These are phyloP conservation scores for Mellivora capensis DNA, from an alignment of 2,113 vertebrate genomes.

Conservation along the genomic window DNA sequence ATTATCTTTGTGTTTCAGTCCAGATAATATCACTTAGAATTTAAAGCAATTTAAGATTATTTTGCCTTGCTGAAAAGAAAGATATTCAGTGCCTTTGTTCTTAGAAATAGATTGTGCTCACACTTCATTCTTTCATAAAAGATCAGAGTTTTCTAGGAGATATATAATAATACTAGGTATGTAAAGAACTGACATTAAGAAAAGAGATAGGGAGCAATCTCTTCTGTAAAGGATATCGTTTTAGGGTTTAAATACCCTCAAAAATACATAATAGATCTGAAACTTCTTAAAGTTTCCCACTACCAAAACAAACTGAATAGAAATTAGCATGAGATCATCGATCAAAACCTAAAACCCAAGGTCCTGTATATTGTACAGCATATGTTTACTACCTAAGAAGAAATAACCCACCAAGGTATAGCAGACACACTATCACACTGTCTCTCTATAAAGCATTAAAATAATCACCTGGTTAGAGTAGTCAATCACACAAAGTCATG, in stretches of 20 bases:
- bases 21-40: conserved; percentile 35
- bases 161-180: background rate
- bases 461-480: background rate
- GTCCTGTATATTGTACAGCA: background rate
- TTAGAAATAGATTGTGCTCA: conserved; percentile 35
- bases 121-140: conserved; percentile 44
- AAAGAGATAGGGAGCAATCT: background rate
- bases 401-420: background rate
- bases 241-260: background rate
- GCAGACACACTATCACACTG: background rate
- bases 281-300: background rate
- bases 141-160: conserved; percentile 36
- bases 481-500: background rate
- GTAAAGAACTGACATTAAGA: background rate
- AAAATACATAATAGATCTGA: background rate
- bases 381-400: background rate
- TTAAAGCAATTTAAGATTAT: conserved; percentile 51
- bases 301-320: conserved; percentile 31
- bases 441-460: background rate
- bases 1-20: background rate
- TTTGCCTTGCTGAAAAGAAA: conserved; percentile 38
- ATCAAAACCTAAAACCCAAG: conserved; percentile 8
- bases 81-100: background rate
- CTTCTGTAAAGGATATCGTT: background rate
- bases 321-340: background rate